Evolutionary conservation across 2,797 vertebrate species (phyloP), one percentile per base, ranked within the genome.

Genomic region (Galaxias olidus): DNA sequence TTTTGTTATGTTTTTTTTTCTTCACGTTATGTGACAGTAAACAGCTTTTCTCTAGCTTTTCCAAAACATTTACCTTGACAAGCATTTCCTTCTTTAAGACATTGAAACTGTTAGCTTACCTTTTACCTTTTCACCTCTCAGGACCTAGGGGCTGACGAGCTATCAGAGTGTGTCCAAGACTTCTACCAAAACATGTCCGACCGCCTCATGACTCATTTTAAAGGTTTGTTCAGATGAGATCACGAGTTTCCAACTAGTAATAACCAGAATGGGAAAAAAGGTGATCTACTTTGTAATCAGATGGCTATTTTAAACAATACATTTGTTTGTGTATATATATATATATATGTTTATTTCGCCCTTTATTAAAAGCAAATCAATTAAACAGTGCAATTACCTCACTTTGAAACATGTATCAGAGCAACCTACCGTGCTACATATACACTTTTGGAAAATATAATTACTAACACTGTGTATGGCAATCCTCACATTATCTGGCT

Each of bases 111-210:
- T 19, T 42, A 20, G 47, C 11, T 18, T 18, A 20, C 13, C 14
- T 0, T 8, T 56, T 41, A 7, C 14, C 56, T 58, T 11, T 59
- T 15, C 41, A 59, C 43, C 42, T 74, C 74, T 17, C 87, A 99
- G 97, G 96, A 98, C 14, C 88, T 96, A 8, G 89, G 93, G 56
- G 95, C 96, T 18, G 97, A 98, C 10, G 97, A 98, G 14, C 93
- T 96, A 57, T 97, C 96, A 0, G 97, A 98, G 46, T 96, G 90
- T 54, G 94, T 96, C 58, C 97, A 99, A 84, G 97, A 98, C 69
- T 98, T 99, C 86, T 99, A 99, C 84, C 97, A 99, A 76, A 95
- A 86, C 47, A 82, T 98, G 79, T 92, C 95, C 0, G 97, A 99
- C 63, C 94, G 93, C 49, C 76, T 98, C 78, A 91, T 96, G 84